Base-by-base conservation (phyloP, 2,113 vertebrate species). In the Chaenogobius annularis region DNA sequence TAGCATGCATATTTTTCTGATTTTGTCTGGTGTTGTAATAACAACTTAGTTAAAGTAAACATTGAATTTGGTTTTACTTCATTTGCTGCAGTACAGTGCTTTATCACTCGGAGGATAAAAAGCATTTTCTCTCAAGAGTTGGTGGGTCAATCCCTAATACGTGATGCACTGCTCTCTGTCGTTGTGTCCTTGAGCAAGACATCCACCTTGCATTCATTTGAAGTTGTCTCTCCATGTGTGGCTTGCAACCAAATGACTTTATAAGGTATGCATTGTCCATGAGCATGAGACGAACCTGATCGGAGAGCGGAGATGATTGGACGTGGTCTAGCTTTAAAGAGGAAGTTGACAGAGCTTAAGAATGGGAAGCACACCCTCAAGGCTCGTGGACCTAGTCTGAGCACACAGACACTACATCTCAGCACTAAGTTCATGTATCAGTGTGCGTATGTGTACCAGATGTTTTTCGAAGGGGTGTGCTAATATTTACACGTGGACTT, bases 291-390 rank as follows among this genome's bases (percentile, higher is more conserved):
- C 64, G 68, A 63, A 63, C 73, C 72, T 77, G 63, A 40, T 55
- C 12, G 72, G 77, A 79, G 83, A 82, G 87, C 69, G 87, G 91
- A 84, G 86, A 69, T 74, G 63, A 73, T 73, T 77, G 66, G 10
- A 86, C 79, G 55, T 71, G 80, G 77, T 61, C 62, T 71, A 67
- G 80, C 87, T 85, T 90, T 91, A 85, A 81, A 67, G 66, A 85
- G 92, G 92, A 93, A 92, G 92, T 94, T 93, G 90, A 90, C 85
- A 88, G 88, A 92, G 88, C 87, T 93, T 94, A 94, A 86, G 87
- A 82, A 82, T 84, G 75, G 81, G 85, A 89, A 66, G 35, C 82
- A 83, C 85, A 81, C 86, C 83, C 90, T 86, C 78, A 84, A 83
- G 85, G 74, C 85, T 87, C 67, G 64, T 84, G 73, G 82, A 69